Base-by-base conservation (phyloP, 2,888 invertebrate genomes). In the Drosophila emarginata region DNA sequence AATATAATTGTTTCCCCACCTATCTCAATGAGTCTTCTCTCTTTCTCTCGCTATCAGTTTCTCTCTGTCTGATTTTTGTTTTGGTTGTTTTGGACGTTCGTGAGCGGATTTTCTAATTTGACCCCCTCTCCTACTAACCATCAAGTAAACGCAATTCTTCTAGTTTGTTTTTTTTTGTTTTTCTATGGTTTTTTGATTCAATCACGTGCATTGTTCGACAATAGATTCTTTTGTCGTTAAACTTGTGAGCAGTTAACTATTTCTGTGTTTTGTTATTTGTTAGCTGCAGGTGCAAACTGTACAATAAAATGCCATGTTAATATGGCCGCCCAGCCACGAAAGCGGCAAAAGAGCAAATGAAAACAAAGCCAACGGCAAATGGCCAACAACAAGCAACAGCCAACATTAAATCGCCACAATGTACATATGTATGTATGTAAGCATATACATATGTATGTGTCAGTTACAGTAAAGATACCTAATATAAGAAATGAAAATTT, bases 221-320 rank as follows among this genome's bases (percentile, higher is more conserved):
- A 79, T 87, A 87, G 82, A 79, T 79, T 74, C 77, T 78, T 36
- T 67, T 84, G 85, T 82, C 86, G 87, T 85, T 79, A 86, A 85
- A 74, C 61, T 76, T 60, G 59, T 53, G 73, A 61, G 71, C 73
- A 61, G 66, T 85, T 87, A 76, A 82, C 78, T 65, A 83, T 83
- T 79, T 58, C 15, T 63, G 54, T 37, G 57, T 61, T 21, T 52
- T 51, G 37, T 37, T 37, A 12, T 62, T 37, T 54, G 62, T 54
- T 54, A 60, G 59, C 59, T 67, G 61, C 67, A 67, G 67, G 67
- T 67, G 67, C 67, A 67, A 67, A 67, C 67, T 67, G 67, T 67
- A 67, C 63, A 61, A 45, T 64, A 45, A 73, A 45, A 73, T 26
- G 75, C 77, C 72, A 83, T 83, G 84, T 76, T 88, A 84, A 88